These are phyloP conservation scores for Hirudo medicinalis DNA, from an alignment of 1,140 invertebrate species.

Conservation along the genomic window DNA sequence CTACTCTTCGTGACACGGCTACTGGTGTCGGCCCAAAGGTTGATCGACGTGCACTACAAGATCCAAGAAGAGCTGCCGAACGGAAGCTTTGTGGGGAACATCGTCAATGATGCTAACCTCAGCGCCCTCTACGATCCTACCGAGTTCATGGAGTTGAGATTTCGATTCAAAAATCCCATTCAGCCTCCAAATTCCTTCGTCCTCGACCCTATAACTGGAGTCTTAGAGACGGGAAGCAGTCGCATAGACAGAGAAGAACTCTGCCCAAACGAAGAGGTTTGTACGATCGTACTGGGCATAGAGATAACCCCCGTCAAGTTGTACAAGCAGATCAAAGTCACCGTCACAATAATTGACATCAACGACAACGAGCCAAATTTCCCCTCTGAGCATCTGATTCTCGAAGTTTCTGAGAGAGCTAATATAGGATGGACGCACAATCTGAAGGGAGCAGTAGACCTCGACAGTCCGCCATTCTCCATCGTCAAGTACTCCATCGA, in stretches of 20 bases:
- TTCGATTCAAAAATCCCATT: conserved; percentile 4
- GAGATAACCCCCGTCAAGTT: conserved; percentile 13
- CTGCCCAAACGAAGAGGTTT: conserved; percentile 12
- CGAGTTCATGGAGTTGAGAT: conserved; percentile 7
- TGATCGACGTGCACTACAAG: conserved; percentile 39
- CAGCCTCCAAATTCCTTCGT: conserved; percentile 1
- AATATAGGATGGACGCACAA: conserved; percentile 9
- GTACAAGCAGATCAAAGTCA: conserved; percentile 18
- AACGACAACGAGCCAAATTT: conserved; percentile 86
- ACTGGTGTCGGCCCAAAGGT: not conserved
- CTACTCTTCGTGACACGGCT: not conserved
- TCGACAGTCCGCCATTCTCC: conserved; percentile 21
- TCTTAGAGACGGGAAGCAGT: conserved; percentile 11
- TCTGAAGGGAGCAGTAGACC: conserved; percentile 14
- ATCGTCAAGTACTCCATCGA: conserved; percentile 15
- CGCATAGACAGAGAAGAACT: conserved; percentile 14
- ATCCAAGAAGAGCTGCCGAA: conserved; percentile 30
- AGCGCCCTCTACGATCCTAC: not conserved
- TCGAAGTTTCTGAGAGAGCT: conserved; percentile 12
- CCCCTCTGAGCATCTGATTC: conserved; percentile 16
- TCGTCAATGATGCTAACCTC: conserved; percentile 14
- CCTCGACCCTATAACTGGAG: conserved; percentile 12
- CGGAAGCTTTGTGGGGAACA: conserved; percentile 17
- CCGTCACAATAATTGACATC: conserved; percentile 70
- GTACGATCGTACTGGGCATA: conserved; percentile 14